A percentile compares a stretch with the other conserved stretches of the same genome.
phyloP scores from a whole-genome alignment of 2,797 vertebrate genomes.

The Spinus olivaceus region DNA sequence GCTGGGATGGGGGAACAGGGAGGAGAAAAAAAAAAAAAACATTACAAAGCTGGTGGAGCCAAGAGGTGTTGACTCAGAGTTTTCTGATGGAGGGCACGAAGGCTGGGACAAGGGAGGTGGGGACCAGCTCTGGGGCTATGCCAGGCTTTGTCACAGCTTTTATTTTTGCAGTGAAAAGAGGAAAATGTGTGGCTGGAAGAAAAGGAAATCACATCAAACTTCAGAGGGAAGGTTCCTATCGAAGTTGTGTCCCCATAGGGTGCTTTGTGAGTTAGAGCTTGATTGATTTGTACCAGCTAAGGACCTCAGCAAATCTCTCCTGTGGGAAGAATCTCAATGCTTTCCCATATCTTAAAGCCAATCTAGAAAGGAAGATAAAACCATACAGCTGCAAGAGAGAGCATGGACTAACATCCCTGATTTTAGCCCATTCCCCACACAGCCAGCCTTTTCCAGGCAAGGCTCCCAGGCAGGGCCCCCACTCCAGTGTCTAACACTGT shows the following conservation, averaged over 20 bases:
- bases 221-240: slow-evolving; percentile 25
- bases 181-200: neutral
- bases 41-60: neutral
- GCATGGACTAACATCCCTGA: neutral
- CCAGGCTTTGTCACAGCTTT: neutral
- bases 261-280: slow-evolving; percentile 41
- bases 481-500: neutral
- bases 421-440: neutral
- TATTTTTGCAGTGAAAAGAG: neutral
- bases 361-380: slow-evolving; percentile 34
- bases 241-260: slow-evolving; percentile 12
- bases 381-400: neutral
- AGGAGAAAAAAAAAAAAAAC: neutral
- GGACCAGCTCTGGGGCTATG: neutral
- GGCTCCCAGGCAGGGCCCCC: neutral
- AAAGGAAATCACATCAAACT: slow-evolving; percentile 25
- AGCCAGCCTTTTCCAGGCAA: neutral
- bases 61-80: slow-evolving; percentile 26
- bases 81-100: neutral
- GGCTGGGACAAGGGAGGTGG: neutral
- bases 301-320: slow-evolving; percentile 51
- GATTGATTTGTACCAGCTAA: slow-evolving; percentile 49
- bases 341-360: neutral
- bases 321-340: neutral
- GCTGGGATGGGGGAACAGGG: neutral